Evolutionary conservation across 2,797 vertebrate genomes (phyloP).

Genomic region (Pantherophis vulpinus): DNA sequence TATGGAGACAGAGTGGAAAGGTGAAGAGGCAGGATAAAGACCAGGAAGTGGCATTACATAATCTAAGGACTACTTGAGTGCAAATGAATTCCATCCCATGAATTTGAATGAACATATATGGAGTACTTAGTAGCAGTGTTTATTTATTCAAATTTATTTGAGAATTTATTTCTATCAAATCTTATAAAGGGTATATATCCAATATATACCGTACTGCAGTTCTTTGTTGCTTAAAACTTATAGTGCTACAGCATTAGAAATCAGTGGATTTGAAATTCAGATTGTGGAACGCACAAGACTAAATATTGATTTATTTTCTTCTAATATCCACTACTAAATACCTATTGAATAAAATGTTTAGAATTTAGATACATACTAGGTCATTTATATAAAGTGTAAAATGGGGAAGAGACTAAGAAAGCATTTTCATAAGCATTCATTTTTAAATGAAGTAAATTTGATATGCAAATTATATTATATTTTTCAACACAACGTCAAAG

Average conservation of each 20-base stretch:
- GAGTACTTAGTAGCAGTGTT: not conserved
- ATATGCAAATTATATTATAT: conserved; percentile 5
- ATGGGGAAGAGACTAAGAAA: not conserved
- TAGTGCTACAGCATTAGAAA: not conserved
- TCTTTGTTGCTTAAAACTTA: not conserved
- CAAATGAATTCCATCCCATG: not conserved
- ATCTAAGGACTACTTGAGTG: not conserved
- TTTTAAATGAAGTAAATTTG: conserved; percentile 1
- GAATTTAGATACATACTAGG: not conserved
- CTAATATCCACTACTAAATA: not conserved
- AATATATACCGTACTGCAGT: not conserved
- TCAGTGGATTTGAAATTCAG: not conserved
- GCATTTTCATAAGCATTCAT: conserved; percentile 1
- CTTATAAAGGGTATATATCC: not conserved
- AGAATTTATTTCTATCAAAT: not conserved
- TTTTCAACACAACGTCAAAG: not conserved
- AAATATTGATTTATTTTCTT: not conserved
- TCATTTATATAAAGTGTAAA: not conserved
- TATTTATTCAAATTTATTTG: not conserved
- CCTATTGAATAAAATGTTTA: not conserved
- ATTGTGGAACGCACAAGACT: not conserved
- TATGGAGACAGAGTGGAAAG: not conserved
- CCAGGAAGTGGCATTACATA: not conserved
- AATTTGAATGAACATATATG: not conserved
- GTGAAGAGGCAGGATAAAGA: not conserved